Evolutionary conservation across 1,140 invertebrate species (phyloP), one percentile per base, ranked within the genome.

Genomic region (Cydia strobilella): DNA sequence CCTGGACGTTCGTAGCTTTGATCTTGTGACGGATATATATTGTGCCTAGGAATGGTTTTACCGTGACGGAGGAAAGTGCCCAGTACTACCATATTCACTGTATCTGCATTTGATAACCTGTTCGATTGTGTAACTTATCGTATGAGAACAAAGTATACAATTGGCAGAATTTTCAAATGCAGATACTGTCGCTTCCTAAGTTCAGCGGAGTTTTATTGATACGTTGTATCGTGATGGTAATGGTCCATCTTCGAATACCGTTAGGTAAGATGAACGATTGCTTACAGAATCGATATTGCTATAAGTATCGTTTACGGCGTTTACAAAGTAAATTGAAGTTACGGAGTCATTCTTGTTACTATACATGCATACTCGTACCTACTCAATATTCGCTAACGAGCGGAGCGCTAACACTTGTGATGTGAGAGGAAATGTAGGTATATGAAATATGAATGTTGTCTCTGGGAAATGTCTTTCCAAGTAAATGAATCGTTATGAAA

Each of bases 1-100:
- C 48, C 54, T 59, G 54, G 54, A 59, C 20, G 54, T 59, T 59
- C 20, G 54, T 10, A 59, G 20, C 54, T 59, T 59, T 59, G 54
- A 59, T 59, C 54, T 20, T 59, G 54, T 59, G 54, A 59, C 20
- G 54, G 54, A 59, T 59, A 59, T 45, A 13, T 7, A 59, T 59
- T 59, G 51, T 59, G 13, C 18, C 51, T 59, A 59, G n/a, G 51
- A 59, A 59, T 59, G 7, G 18, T 23, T 59, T 51, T 59, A 59
- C 51, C 51, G 51, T 59, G 51, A 59, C 54, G 20, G 54, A 59
- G 20, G 20, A 59, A 59, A 59, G 2, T 59, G 20, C 20, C n/a
- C 15, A 5, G 18, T n/a, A 59, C 54, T 23, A 9, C 54, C 2
- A 23, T 23, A 59, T 59, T 54, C 20, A 20, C 54, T 9, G 20